Evolutionary conservation across 2,888 invertebrate genomes (phyloP).

Genomic region (Catocala fraxini): DNA sequence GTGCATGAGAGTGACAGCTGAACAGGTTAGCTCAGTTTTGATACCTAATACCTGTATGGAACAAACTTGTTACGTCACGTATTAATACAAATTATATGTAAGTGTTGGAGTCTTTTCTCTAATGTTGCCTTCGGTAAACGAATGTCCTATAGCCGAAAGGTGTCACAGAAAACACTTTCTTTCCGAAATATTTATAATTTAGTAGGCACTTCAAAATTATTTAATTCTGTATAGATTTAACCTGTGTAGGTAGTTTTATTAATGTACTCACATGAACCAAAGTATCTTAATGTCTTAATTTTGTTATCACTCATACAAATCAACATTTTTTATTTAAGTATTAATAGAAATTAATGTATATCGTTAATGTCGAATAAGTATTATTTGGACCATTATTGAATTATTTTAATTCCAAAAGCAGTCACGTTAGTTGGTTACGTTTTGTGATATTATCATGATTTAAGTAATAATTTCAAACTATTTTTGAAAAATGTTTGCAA

Average conservation of each 20-base stretch:
- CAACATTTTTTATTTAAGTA: conserved; percentile 64
- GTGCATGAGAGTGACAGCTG: conserved; percentile 44
- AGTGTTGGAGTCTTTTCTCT: conserved; percentile 35
- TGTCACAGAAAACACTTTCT: conserved; percentile 24
- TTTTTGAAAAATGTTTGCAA: conserved; percentile 45
- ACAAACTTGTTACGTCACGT: conserved; percentile 25
- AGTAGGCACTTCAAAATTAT: conserved; percentile 32
- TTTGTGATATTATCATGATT: conserved; percentile 52
- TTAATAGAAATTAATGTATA: conserved; percentile 56
- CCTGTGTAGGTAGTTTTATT: conserved; percentile 49
- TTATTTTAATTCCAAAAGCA: conserved; percentile 55
- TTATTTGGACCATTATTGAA: conserved; percentile 72
- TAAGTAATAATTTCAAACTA: conserved; percentile 47
- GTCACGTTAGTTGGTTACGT: conserved; percentile 34
- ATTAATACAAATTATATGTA: conserved; percentile 15
- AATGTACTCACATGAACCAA: conserved; percentile 76
- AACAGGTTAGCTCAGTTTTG: conserved; percentile 10
- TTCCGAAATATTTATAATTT: conserved; percentile 31
- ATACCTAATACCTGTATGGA: conserved; percentile 12
- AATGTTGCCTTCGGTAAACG: conserved; percentile 19
- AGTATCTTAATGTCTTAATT: conserved; percentile 70
- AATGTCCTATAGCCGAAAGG: conserved; percentile 24
- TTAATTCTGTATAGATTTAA: conserved; percentile 37
- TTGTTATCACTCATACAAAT: conserved; percentile 67
- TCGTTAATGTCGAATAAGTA: conserved; percentile 70